These are phyloP conservation scores for Pammene aurita DNA, from an alignment of 2,888 invertebrate species.

Conservation along the genomic window DNA sequence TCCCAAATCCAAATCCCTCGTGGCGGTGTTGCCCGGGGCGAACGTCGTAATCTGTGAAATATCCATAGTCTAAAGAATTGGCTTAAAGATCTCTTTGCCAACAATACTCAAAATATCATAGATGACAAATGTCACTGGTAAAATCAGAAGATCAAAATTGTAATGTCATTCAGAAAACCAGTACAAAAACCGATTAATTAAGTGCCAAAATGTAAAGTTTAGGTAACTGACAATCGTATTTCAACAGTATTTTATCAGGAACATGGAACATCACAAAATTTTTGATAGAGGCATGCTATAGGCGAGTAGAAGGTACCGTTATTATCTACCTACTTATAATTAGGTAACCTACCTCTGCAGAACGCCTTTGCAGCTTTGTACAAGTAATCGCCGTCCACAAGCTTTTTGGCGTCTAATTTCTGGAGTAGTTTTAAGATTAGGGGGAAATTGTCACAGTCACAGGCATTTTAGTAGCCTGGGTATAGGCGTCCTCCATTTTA, in stretches of 20 bases:
- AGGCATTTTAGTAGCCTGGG: too few relatives aligned
- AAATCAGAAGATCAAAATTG: constrained; percentile 71
- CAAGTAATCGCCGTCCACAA: too few relatives aligned
- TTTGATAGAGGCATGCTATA: constrained; percentile 56
- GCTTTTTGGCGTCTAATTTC: too few relatives aligned
- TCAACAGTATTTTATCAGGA: constrained; percentile 17
- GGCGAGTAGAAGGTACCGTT: constrained; percentile 57
- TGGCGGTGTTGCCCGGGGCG: too few relatives aligned
- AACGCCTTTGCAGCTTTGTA: too few relatives aligned
- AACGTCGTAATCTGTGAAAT: too few relatives aligned
- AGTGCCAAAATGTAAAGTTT: constrained; percentile 47
- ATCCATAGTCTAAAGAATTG: background rate
- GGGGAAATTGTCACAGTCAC: too few relatives aligned
- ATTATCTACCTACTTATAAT: constrained; percentile 49
- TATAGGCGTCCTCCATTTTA: too few relatives aligned
- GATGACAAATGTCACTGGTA: constrained; percentile 57
- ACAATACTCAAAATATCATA: constrained; percentile 11
- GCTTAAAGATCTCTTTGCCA: background rate
- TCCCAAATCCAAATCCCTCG: too few relatives aligned
- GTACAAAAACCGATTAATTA: constrained; percentile 50
- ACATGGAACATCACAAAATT: constrained; percentile 19
- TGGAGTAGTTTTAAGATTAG: too few relatives aligned
- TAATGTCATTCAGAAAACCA: constrained; percentile 53
- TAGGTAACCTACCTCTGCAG: constrained; percentile 41
- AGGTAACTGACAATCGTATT: constrained; percentile 33